These are phyloP conservation scores for Mongoloraphidia duomilia DNA, from an alignment of 2,888 invertebrate species.

Conservation along the genomic window DNA sequence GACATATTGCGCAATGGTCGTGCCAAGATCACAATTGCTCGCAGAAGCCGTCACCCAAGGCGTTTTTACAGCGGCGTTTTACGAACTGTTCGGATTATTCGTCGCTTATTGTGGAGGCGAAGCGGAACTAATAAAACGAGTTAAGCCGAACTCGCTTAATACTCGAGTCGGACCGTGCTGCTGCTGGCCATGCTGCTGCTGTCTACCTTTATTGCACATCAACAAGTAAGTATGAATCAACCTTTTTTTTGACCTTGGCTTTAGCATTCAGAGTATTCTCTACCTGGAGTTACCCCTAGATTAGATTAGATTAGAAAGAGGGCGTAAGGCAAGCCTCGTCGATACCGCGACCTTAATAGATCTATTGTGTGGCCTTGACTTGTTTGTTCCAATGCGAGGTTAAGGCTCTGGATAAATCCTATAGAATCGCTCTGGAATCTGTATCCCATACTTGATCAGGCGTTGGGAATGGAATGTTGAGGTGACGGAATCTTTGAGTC, in stretches of 20 bases:
- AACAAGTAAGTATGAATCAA: slow-evolving; percentile 32
- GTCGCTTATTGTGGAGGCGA: slow-evolving; percentile 49
- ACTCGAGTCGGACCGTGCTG: slow-evolving; percentile 54
- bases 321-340: too few species aligned
- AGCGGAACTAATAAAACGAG: slow-evolving; percentile 39
- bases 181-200: slow-evolving; percentile 53
- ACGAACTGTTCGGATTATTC: slow-evolving; percentile 51
- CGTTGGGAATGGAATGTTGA: too few species aligned
- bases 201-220: slow-evolving; percentile 40
- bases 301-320: too few species aligned
- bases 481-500: too few species aligned
- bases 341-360: too few species aligned
- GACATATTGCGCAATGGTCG: slow-evolving; percentile 39
- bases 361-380: too few species aligned
- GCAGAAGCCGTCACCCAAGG: slow-evolving; percentile 56
- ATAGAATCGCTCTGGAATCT: too few species aligned
- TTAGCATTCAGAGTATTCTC: not conserved
- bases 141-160: slow-evolving; percentile 41
- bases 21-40: slow-evolving; percentile 49
- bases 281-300: too few species aligned
- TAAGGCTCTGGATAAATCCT: too few species aligned
- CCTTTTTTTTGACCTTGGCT: not conserved
- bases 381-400: too few species aligned
- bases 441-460: too few species aligned
- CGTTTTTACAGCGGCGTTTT: slow-evolving; percentile 51